Conservation (phyloP, 2,113 vertebrate species). For the Peromyscus maniculatus region DNA sequence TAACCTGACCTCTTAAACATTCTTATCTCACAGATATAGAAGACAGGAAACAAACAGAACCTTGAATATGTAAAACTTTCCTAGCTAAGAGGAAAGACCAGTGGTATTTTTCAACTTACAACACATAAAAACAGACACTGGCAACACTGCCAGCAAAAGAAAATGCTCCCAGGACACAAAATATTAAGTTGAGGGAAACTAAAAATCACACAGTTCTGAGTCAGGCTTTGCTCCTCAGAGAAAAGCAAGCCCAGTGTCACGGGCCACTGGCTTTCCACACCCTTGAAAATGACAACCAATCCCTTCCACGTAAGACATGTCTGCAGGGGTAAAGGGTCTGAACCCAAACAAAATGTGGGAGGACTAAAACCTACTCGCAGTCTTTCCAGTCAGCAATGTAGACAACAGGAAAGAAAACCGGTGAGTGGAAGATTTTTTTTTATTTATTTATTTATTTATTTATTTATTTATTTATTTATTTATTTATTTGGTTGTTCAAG, state of each 20-base stretch:
- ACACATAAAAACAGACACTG: slow-evolving; percentile 34
- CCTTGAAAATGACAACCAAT: slow-evolving; percentile 14
- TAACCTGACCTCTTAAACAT: slow-evolving; percentile 56
- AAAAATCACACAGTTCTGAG: slow-evolving; percentile 52
- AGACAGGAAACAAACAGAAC: slow-evolving; percentile 48
- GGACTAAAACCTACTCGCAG: neutral
- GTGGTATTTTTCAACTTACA: slow-evolving; percentile 1
- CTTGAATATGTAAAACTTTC: slow-evolving; percentile 18
- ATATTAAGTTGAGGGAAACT: slow-evolving; percentile 56
- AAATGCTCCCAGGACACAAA: slow-evolving; percentile 18
- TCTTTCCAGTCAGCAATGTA: neutral
- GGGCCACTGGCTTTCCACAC: neutral
- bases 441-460: neutral
- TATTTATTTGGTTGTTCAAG: neutral
- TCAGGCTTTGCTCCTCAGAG: slow-evolving; percentile 55
- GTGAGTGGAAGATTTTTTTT: neutral
- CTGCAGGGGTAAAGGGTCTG: neutral
- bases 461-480: neutral
- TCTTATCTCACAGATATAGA: slow-evolving; percentile 53
- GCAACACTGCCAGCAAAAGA: slow-evolving; percentile 43
- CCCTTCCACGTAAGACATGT: neutral
- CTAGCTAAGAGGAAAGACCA: slow-evolving; percentile 52
- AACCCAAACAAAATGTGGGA: neutral
- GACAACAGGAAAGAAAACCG: neutral
- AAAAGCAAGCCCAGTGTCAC: slow-evolving; percentile 46